phyloP scores from a whole-genome alignment of 2,113 vertebrate species.

The Dissostichus mawsoni region DNA sequence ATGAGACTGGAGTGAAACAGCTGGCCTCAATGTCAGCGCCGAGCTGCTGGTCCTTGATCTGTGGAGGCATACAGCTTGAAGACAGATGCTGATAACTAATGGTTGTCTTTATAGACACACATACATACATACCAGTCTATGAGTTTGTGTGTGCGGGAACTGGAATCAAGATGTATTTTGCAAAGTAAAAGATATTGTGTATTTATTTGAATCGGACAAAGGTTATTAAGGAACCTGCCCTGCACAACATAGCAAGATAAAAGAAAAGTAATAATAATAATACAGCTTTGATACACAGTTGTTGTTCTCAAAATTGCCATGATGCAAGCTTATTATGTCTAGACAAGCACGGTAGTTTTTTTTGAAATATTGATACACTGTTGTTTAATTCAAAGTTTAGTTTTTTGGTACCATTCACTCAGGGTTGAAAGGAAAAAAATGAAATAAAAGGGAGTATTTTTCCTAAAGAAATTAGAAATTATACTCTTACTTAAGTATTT shows the following conservation, averaged over 20 bases:
- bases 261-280: not conserved
- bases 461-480: no score
- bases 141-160: not conserved
- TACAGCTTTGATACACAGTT: no score
- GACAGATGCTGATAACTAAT: slow-evolving; percentile 38
- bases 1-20: slow-evolving; percentile 41
- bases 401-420: not conserved
- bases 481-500: no score
- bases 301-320: not conserved
- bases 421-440: no score
- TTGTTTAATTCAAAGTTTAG: not conserved
- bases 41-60: slow-evolving; percentile 41
- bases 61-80: slow-evolving; percentile 18
- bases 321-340: not conserved
- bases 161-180: not conserved
- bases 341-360: not conserved
- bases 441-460: no score
- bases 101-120: slow-evolving; percentile 5
- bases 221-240: not conserved
- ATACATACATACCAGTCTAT: not conserved
- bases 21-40: slow-evolving; percentile 53
- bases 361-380: not conserved
- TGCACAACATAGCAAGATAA: not conserved
- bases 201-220: not conserved
- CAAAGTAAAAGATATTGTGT: not conserved